Evolutionary conservation across 2,888 invertebrate genomes (phyloP).

Genomic region (Eristalis arbustorum): DNA sequence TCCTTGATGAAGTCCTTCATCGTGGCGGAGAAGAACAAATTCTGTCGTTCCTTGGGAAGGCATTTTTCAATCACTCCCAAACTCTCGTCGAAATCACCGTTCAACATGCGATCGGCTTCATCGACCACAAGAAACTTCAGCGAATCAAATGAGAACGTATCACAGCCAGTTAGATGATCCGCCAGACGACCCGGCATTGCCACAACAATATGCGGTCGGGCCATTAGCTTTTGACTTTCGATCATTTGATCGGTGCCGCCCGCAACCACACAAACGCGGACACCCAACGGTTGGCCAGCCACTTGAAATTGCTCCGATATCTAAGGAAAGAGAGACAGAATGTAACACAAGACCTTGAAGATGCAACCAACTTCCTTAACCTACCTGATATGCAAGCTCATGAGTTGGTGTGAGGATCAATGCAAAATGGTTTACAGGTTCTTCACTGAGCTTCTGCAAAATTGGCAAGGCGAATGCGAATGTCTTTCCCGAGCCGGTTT

Average conservation of each 20-base stretch:
- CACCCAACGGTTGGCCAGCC: conserved; percentile 92
- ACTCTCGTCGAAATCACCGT: conserved; percentile 91
- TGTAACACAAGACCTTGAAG: not conserved
- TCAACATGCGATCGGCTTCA: conserved; percentile 92
- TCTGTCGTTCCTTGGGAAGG: conserved; percentile 90
- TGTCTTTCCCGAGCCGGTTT: conserved; percentile 99
- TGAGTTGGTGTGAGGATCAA: conserved; percentile 97
- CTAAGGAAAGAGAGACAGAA: conserved; percentile 79
- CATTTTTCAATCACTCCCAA: conserved; percentile 89
- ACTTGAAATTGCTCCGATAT: conserved; percentile 97
- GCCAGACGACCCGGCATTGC: conserved; percentile 97
- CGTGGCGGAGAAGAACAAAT: conserved; percentile 96
- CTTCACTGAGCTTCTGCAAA: conserved; percentile 93
- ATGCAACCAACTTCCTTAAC: not conserved
- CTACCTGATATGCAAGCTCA: conserved; percentile 89
- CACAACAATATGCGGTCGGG: conserved; percentile 95
- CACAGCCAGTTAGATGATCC: conserved; percentile 94
- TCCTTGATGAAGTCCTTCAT: conserved; percentile 91
- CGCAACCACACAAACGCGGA: conserved; percentile 93
- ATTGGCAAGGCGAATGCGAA: conserved; percentile 98
- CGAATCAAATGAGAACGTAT: conserved; percentile 89
- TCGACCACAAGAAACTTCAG: conserved; percentile 95
- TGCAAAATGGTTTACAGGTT: conserved; percentile 98
- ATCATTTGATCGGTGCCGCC: conserved; percentile 96
- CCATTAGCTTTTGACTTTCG: conserved; percentile 91